Evolutionary conservation across 1,140 invertebrate genomes (phyloP), one percentile per base, ranked within the genome.

Genomic region (Ectropis grisescens): DNA sequence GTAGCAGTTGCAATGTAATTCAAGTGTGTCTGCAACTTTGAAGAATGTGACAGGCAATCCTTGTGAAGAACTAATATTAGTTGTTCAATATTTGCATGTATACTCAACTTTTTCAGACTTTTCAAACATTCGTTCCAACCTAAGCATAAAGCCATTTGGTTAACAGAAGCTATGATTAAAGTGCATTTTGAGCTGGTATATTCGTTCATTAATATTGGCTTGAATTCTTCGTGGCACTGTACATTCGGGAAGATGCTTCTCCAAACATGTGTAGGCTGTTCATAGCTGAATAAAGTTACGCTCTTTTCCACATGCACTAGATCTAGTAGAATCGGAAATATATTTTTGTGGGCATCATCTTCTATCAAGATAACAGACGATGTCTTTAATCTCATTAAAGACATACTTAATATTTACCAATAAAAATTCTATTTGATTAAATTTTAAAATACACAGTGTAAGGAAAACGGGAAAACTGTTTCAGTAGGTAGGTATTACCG

Each of bases 11-110:
- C 55, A 40, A 86, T 56, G 45, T 85, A 69, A 37, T 68, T 64
- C 37, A 85, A 78, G 47, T 84, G 66, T 32, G 60, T 48, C 28
- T 61, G 43, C 33, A 82, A 40, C 55, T 83, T 76, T 1, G 72
- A 61, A 27, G 44, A 43, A 30, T 71, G 59, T 16, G 58, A 38
- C 2, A 85, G 30, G 41, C 84, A 74, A 46, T 86, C 85, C 43
- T 50, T 76, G 44, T 86, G 85, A 26, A 84, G 28, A 22, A 85
- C 49, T 11, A 82, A 36, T 28, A 85, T 61, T 14, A 85, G 34
- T 68, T 84, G 82, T 25, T 59, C 56, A 11, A 84, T 43, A 45
- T 60, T 58, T 13, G 41, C 13, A 26, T 56, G 36, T 14, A 10
- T 41, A 8, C 47, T 42, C 7, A 82, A 38, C 4, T 37, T 46